A percentile compares a stretch with the other conserved stretches of the same genome.
Evolutionary conservation across 2,797 vertebrate species (phyloP).

Genomic region (Pangasius macronema): DNA sequence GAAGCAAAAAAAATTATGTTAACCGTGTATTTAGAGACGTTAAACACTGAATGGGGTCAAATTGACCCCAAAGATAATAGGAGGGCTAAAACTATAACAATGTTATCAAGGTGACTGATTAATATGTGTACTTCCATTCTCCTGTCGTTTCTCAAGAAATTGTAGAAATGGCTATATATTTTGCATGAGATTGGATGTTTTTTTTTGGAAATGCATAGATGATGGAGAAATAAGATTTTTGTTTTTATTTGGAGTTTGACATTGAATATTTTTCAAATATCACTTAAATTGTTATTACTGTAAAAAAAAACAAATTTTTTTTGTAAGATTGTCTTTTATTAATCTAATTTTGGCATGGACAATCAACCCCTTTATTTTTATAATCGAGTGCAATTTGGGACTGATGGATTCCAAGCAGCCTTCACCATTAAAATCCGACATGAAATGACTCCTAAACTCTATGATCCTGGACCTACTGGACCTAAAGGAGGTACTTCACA

Average conservation of each 20-base stretch:
- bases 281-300: no score
- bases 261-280: no score
- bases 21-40: no score
- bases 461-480: slow-evolving; percentile 68
- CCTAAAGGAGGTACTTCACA: slow-evolving; percentile 58
- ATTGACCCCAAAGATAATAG: no score
- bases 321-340: neutral
- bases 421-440: slow-evolving; percentile 87
- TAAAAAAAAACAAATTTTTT: neutral
- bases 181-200: neutral
- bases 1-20: no score
- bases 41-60: no score
- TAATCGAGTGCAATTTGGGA: slow-evolving; percentile 82
- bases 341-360: neutral
- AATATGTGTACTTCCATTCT: neutral
- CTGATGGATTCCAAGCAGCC: slow-evolving; percentile 72
- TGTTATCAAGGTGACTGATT: neutral
- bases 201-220: neutral
- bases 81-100: neutral
- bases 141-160: no score
- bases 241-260: neutral
- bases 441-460: slow-evolving; percentile 75
- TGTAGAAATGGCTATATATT: neutral
- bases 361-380: slow-evolving; percentile 28
- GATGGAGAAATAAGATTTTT: neutral